Evolutionary conservation across 1,140 invertebrate genomes (phyloP).

Genomic region (Solenopsis fugax): DNA sequence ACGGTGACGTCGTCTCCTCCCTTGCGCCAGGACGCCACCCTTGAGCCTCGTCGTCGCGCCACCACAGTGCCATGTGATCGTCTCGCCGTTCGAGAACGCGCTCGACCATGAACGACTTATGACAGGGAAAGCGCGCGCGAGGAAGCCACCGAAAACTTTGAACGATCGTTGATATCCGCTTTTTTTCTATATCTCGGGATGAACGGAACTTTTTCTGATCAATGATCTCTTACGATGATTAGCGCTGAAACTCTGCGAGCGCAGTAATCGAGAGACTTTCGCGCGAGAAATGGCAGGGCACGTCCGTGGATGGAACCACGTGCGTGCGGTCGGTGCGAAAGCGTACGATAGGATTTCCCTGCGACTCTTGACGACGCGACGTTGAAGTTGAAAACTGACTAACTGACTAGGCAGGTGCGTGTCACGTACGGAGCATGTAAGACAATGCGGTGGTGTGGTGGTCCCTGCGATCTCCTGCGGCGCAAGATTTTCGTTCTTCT

Average conservation of each 20-base stretch:
- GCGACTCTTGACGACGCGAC: conserved; percentile 8
- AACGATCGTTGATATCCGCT: not conserved
- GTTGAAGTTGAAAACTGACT: not conserved
- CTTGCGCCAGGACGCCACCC: not conserved
- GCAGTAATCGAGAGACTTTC: not conserved
- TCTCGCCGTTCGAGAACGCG: not conserved
- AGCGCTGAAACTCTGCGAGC: not conserved
- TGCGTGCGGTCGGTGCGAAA: not conserved
- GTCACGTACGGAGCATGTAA: conserved; percentile 74
- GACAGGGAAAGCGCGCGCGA: not conserved
- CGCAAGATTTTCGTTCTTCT: conserved; percentile 80
- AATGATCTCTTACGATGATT: not conserved
- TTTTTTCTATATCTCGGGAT: not conserved
- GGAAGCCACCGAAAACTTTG: not conserved
- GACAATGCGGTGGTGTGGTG: conserved; percentile 84
- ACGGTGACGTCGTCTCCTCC: conserved; percentile 68
- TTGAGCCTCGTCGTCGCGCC: conserved; percentile 15
- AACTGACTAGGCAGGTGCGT: conserved; percentile 39
- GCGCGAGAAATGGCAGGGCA: conserved; percentile 16
- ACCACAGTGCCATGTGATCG: conserved; percentile 76
- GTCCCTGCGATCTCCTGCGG: conserved; percentile 79
- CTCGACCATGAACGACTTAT: conserved; percentile 3
- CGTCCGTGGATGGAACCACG: conserved; percentile 39
- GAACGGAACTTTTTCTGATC: not conserved
- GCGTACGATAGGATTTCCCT: conserved; percentile 1